Evolutionary conservation across 2,113 vertebrate species (phyloP).

Genomic region (Pterocles gutturalis): DNA sequence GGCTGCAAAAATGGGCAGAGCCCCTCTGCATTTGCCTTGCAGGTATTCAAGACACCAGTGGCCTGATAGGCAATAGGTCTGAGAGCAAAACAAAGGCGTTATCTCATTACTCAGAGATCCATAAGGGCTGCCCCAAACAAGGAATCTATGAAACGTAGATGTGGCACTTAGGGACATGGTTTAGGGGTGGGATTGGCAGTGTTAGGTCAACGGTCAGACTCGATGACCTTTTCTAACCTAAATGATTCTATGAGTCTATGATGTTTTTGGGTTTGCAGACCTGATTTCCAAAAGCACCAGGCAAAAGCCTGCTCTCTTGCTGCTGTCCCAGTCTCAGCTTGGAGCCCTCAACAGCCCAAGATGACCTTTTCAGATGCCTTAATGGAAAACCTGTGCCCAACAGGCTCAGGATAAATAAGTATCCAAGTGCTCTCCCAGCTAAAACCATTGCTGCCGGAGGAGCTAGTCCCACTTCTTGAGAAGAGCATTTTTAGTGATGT

Average conservation of each 20-base stretch:
- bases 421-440: neutral
- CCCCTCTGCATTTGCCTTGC: neutral
- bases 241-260: neutral
- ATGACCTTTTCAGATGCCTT: neutral
- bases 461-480: neutral
- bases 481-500: neutral
- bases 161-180: neutral
- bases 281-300: neutral
- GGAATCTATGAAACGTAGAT: neutral
- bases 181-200: neutral
- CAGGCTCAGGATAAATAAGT: neutral
- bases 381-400: neutral
- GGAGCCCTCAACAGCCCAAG: neutral
- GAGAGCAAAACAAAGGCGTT: neutral
- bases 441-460: neutral
- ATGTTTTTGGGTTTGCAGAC: neutral
- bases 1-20: accelerated
- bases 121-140: neutral
- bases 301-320: neutral
- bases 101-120: neutral
- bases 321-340: neutral
- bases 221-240: neutral
- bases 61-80: neutral
- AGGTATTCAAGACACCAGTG: neutral
- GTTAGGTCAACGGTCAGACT: neutral